Evolutionary conservation across 2,888 invertebrate species (phyloP).

Genomic region (Tachina grossa): DNA sequence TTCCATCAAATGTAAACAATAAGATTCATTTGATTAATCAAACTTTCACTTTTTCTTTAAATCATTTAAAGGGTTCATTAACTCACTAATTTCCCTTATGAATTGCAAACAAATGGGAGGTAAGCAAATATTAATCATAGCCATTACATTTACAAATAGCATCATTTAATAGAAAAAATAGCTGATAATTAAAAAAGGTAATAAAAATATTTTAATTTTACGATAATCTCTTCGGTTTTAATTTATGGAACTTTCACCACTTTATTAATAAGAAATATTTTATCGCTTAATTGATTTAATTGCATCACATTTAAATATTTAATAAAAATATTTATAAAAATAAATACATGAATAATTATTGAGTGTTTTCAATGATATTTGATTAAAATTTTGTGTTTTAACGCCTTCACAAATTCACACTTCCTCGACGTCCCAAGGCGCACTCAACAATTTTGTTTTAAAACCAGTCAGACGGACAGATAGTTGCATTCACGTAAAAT

Average conservation of each 20-base stretch:
- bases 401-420: constrained; percentile 67
- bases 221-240: constrained; percentile 22
- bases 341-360: constrained; percentile 38
- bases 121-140: too few species aligned
- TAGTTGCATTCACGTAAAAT: constrained; percentile 1
- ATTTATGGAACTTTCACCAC: constrained; percentile 30
- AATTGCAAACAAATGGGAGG: not conserved
- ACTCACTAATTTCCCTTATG: not conserved
- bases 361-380: constrained; percentile 35
- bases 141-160: not conserved
- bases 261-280: constrained; percentile 12
- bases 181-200: not conserved
- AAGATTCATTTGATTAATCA: too few species aligned
- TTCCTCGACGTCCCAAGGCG: constrained; percentile 56
- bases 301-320: not conserved
- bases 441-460: not conserved
- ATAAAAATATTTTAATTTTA: not conserved
- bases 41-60: too few species aligned
- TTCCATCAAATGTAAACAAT: too few species aligned
- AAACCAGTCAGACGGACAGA: constrained; percentile 1
- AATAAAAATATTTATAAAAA: constrained; percentile 20
- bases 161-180: not conserved
- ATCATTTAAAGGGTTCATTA: not conserved
- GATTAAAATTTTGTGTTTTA: constrained; percentile 55
- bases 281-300: constrained; percentile 18